Percentiles rank a stretch among this genome's conserved stretches.
phyloP scores from a whole-genome alignment of 2,888 invertebrate species.

The Calameuta idolon region DNA sequence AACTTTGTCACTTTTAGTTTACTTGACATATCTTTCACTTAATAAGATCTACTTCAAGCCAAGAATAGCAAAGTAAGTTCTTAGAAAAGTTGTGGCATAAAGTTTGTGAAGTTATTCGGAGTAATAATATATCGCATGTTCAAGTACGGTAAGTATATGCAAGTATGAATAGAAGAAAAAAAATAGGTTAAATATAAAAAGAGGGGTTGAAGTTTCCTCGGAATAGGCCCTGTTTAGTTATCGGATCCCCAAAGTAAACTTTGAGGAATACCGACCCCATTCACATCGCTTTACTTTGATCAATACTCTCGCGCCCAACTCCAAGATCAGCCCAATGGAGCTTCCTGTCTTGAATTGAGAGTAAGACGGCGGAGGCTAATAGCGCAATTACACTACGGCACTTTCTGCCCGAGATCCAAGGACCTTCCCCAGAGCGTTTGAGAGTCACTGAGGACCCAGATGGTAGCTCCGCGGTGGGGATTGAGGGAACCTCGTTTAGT shows the following conservation, averaged over 20 bases:
- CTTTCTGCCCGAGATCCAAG: constrained; percentile 70
- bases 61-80: neutral
- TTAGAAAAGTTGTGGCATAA: neutral
- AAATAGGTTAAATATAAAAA: neutral
- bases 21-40: neutral
- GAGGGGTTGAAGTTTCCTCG: constrained; percentile 45
- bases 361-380: constrained; percentile 60
- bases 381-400: constrained; percentile 63
- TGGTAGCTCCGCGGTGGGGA: constrained; percentile 66
- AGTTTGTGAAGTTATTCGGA: neutral
- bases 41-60: neutral
- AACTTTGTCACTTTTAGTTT: neutral
- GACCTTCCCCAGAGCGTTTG: constrained; percentile 69
- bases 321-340: constrained; percentile 49
- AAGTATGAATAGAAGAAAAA: neutral
- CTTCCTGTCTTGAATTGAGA: constrained; percentile 40
- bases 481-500: constrained; percentile 55
- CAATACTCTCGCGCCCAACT: constrained; percentile 52
- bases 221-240: constrained; percentile 58
- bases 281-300: constrained; percentile 59
- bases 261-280: constrained; percentile 11
- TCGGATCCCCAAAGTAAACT: constrained; percentile 2
- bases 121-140: neutral
- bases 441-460: constrained; percentile 65
- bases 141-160: neutral